phyloP scores from a whole-genome alignment of 2,113 vertebrate species.

The Oxyura jamaicensis region DNA sequence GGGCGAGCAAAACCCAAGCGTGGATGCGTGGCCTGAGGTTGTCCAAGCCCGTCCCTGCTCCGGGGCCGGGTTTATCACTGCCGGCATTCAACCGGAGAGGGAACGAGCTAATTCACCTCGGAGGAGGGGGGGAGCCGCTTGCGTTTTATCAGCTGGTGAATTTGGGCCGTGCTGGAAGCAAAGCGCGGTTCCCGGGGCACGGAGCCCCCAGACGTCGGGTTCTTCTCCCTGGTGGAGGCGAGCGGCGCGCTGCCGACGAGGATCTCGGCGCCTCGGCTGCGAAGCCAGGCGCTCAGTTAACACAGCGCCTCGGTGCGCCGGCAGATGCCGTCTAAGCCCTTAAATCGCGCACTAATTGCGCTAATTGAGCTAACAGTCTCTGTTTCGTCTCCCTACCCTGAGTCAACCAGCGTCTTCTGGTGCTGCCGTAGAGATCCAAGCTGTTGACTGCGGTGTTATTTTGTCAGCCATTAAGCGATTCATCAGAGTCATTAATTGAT shows the following conservation, averaged over 20 bases:
- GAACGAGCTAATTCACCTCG: neutral
- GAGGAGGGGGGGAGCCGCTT: neutral
- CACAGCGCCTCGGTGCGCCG: constrained; percentile 56
- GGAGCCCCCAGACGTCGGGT: neutral
- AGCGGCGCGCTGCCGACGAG: constrained; percentile 20
- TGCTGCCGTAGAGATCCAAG: constrained; percentile 84
- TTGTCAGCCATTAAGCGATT: constrained; percentile 87
- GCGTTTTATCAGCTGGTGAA: neutral
- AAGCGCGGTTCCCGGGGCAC: neutral
- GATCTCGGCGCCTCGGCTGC: constrained; percentile 1
- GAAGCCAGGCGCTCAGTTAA: constrained; percentile 42
- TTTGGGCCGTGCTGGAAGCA: neutral
- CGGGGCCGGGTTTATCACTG: neutral
- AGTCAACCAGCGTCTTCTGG: constrained; percentile 82
- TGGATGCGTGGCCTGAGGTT: neutral
- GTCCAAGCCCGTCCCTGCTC: neutral
- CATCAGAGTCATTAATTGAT: constrained; percentile 88
- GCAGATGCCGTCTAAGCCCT: constrained; percentile 84
- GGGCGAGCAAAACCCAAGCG: neutral
- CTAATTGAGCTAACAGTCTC: constrained; percentile 85
- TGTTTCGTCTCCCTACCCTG: constrained; percentile 79
- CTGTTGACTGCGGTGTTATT: constrained; percentile 85
- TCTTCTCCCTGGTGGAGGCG: neutral
- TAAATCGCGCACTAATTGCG: constrained; percentile 82
- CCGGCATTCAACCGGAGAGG: neutral